Evolutionary conservation across 2,888 invertebrate genomes (phyloP).

Genomic region (Blastobasis lacticolella): DNA sequence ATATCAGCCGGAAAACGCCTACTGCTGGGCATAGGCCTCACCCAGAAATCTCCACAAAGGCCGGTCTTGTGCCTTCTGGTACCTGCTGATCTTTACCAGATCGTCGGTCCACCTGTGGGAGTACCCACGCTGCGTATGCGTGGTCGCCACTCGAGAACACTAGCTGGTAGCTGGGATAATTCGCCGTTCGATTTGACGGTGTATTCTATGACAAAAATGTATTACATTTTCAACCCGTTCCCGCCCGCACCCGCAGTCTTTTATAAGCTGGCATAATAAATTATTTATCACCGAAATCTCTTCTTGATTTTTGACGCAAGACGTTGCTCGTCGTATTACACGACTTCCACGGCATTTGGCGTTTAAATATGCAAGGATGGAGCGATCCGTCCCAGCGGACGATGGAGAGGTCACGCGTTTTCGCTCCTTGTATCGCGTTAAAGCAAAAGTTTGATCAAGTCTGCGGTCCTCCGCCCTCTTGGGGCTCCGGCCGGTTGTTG

Average conservation of each 20-base stretch:
- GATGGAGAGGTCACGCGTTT: conserved; percentile 1
- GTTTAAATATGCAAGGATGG: conserved; percentile 37
- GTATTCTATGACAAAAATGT: background rate
- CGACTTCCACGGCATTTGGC: conserved; percentile 18
- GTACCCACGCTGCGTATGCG: too few relatives aligned
- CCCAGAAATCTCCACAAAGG: too few relatives aligned
- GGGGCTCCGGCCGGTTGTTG: too few relatives aligned
- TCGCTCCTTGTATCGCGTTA: conserved; percentile 17
- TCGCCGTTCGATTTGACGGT: too few relatives aligned
- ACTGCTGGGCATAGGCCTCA: too few relatives aligned
- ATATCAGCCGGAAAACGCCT: too few relatives aligned
- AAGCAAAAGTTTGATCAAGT: conserved; percentile 6
- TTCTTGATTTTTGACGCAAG: conserved; percentile 22
- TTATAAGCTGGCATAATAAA: conserved; percentile 9
- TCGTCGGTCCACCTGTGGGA: too few relatives aligned
- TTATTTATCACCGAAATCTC: conserved; percentile 18
- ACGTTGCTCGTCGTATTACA: conserved; percentile 17
- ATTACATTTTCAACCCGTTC: background rate
- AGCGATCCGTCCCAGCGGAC: conserved; percentile 20
- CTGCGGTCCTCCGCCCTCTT: too few relatives aligned
- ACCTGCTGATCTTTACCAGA: too few relatives aligned
- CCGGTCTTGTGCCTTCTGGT: too few relatives aligned
- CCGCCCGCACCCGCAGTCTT: background rate
- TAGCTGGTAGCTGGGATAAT: too few relatives aligned
- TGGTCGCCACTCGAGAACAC: too few relatives aligned